A percentile compares a stretch with the other conserved stretches of the same genome.
Conservation (phyloP, 2,888 invertebrate species). For the Cinara cedri region DNA sequence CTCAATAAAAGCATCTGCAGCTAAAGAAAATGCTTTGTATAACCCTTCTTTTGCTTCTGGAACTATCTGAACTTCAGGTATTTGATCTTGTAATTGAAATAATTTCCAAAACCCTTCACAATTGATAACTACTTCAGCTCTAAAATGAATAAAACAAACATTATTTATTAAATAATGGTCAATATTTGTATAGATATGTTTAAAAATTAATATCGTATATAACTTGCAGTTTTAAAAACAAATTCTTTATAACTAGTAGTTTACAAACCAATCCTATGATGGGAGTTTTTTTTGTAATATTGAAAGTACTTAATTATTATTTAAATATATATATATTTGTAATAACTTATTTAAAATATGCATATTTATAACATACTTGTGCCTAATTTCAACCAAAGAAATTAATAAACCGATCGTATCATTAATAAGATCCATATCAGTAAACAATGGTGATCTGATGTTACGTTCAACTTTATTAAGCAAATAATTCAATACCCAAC, state of each 20-base stretch:
- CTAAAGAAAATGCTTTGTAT: constrained; percentile 75
- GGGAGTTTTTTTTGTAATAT: too few relatives aligned
- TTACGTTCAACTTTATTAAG: constrained; percentile 72
- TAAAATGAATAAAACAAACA: constrained; percentile 48
- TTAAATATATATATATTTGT: too few relatives aligned
- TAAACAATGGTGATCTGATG: constrained; percentile 67
- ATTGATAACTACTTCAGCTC: constrained; percentile 51
- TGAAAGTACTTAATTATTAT: too few relatives aligned
- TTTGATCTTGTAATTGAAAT: constrained; percentile 27
- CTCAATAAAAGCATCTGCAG: constrained; percentile 62
- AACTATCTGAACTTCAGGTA: constrained; percentile 66
- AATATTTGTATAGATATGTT: too few relatives aligned
- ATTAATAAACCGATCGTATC: constrained; percentile 71
- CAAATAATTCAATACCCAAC: constrained; percentile 71
- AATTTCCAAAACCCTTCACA: constrained; percentile 59
- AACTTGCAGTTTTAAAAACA: too few relatives aligned
- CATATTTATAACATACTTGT: constrained; percentile 65
- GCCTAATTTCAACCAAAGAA: constrained; percentile 66
- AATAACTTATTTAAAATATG: neutral
- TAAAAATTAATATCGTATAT: too few relatives aligned
- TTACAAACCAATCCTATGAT: too few relatives aligned
- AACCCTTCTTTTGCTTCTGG: constrained; percentile 71
- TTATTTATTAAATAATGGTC: neutral
- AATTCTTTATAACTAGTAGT: too few relatives aligned
- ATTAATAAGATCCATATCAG: constrained; percentile 69